Base-by-base conservation (phyloP, 92 coral and sea anemone species). In the Anthopleura xanthogrammica region DNA sequence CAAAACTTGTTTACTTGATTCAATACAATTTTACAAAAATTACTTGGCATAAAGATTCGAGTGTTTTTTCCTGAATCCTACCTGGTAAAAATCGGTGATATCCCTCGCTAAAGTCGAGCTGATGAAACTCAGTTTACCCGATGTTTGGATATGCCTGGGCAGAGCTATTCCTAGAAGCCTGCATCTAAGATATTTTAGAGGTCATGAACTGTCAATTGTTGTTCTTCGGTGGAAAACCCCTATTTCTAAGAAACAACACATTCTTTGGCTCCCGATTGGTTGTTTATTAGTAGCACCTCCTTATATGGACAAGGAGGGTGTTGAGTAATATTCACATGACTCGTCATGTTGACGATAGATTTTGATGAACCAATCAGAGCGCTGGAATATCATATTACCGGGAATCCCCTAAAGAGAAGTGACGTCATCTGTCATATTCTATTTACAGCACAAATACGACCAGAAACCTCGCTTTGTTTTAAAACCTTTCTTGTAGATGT, bases 161-260 rank as follows among this genome's bases (percentile, higher is more conserved):
- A 39, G 64, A 74, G 17, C 62, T 75, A 56, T 85, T 85, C 92
- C 65, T 50, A 48, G 89, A 89, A 42, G 39, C 80, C 9, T 22
- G 40, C 50, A 54, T 72, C 12, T 62, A 1, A 72, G 24, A 17
- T 75, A 39, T 70, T 9, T 46, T 13, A 52, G 78, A 43, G 84
- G 83, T 46, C 78, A 22, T 16, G 52, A 52, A 16, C 36, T 57
- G 79, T 48, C 39, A 72, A 29, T 83, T 64, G 78, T 85, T 77
- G 42, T 52, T 77, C 41, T 62, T 78, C 83, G 72, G 86, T 81
- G 91, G 85, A 84, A 90, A 87, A 82, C 91, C 91, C 93, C 88
- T 40, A 40, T 40, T 52, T 87, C 89, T 89, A 60, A 41, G 80
- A 89, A 90, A 76, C 77, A 73, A 46, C 68, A 70, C 57, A 73